Percentiles rank a stretch among this genome's conserved stretches.
phyloP scores from a whole-genome alignment of 2,888 invertebrate species.

The Lasioglossum vierecki region DNA sequence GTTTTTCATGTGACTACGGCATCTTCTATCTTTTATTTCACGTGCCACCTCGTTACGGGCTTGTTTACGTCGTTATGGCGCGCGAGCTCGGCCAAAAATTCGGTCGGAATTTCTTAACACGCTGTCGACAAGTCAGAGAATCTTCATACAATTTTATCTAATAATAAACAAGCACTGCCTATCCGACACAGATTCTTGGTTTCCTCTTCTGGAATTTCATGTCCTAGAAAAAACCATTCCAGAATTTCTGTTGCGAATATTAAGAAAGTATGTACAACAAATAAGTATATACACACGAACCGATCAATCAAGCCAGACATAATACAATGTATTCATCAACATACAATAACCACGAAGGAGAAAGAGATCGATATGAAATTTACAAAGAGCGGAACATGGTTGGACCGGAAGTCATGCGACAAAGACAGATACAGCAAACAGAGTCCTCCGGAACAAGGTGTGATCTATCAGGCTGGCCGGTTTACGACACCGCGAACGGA shows the following conservation, averaged over 20 bases:
- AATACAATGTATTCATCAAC: not conserved
- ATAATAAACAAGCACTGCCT: not conserved
- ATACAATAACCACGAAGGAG: not conserved
- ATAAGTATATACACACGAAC: not conserved
- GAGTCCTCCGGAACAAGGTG: not conserved
- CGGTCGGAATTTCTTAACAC: not conserved
- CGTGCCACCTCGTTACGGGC: not conserved
- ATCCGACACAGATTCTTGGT: not conserved
- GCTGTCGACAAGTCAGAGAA: not conserved
- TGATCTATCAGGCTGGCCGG: not conserved
- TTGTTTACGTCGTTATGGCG: not conserved
- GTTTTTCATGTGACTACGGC: not conserved
- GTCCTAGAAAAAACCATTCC: too few relatives aligned
- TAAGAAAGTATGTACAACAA: too few relatives aligned
- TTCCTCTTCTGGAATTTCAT: not conserved
- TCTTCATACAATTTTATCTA: not conserved
- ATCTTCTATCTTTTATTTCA: not conserved
- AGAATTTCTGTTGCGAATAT: not conserved
- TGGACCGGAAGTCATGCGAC: not conserved
- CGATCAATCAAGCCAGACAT: not conserved
- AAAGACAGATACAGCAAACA: not conserved
- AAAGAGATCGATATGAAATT: not conserved
- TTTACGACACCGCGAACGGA: conserved; percentile 10
- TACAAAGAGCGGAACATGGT: not conserved
- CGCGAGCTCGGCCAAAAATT: not conserved